Conservation (phyloP, 2,797 vertebrate species). For the Amazonetta brasiliensis region DNA sequence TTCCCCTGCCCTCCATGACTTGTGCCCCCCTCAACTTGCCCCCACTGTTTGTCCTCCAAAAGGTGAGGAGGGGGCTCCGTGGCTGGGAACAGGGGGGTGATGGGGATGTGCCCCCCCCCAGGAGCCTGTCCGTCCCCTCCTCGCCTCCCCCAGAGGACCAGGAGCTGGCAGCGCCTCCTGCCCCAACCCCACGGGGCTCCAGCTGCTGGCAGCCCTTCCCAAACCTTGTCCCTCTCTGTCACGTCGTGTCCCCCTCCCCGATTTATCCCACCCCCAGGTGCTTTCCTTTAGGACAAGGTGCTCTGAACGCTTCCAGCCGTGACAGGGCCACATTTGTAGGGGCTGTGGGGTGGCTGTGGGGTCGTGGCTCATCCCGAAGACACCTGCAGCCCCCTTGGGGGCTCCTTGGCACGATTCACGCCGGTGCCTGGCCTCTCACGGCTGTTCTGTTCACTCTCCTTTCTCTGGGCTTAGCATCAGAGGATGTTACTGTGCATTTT, state of each 20-base stretch:
- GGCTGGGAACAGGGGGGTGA: not conserved
- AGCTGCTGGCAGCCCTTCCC: not conserved
- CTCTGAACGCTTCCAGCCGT: not conserved
- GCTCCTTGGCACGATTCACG: not conserved
- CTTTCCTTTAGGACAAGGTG: not conserved
- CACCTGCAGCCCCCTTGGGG: not conserved
- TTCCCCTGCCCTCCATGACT: no score
- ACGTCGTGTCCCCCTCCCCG: rapidly evolving
- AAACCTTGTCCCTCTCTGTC: not conserved
- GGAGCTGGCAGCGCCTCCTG: not conserved
- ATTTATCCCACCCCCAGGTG: not conserved
- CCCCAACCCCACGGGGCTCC: rapidly evolving
- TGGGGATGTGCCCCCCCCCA: no score
- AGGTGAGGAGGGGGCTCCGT: no score
- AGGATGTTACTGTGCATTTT: not conserved
- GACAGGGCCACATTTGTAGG: not conserved
- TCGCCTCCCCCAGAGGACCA: not conserved
- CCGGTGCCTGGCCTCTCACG: not conserved
- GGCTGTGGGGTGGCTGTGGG: not conserved
- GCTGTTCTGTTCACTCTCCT: not conserved
- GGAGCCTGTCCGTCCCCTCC: not conserved
- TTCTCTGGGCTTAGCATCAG: not conserved
- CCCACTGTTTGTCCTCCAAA: no score
- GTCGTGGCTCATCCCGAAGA: not conserved
- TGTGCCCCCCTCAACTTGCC: no score